Conservation (phyloP, 2,113 vertebrate species). For the Tricholaema leucomelas region DNA sequence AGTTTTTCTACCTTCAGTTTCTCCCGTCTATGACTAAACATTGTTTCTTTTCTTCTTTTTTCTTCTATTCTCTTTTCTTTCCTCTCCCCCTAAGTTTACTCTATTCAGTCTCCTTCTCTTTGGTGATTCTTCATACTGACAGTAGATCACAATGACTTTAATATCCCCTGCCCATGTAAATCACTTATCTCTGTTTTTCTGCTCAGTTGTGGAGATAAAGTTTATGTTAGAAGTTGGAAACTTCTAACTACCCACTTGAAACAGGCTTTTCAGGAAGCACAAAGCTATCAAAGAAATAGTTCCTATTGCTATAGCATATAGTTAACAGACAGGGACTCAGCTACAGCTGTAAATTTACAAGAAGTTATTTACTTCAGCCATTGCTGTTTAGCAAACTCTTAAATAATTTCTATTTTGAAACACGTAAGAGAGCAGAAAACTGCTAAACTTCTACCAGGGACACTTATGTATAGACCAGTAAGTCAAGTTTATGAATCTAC, state of each 20-base stretch:
- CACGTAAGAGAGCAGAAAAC: background rate
- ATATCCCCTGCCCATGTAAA: background rate
- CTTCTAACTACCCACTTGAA: background rate
- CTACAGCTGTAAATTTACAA: background rate
- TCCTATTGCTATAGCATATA: background rate
- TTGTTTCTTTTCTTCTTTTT: background rate
- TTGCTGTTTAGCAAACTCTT: background rate
- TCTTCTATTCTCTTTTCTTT: background rate
- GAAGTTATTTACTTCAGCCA: background rate
- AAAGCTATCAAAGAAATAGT: background rate
- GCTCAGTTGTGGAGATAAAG: background rate
- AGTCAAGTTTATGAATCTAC: background rate
- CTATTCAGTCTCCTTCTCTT: background rate
- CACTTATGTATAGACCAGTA: background rate
- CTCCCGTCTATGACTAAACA: background rate
- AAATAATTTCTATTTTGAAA: background rate
- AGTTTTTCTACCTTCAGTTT: background rate
- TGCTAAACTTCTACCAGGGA: background rate
- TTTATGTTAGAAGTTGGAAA: background rate
- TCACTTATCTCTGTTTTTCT: background rate
- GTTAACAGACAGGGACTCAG: background rate
- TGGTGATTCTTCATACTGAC: background rate
- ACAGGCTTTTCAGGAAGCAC: background rate
- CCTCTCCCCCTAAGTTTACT: too few species aligned
- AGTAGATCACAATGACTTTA: background rate